Base-by-base conservation (phyloP, 2,888 invertebrate species). In the Brachyptera putata region DNA sequence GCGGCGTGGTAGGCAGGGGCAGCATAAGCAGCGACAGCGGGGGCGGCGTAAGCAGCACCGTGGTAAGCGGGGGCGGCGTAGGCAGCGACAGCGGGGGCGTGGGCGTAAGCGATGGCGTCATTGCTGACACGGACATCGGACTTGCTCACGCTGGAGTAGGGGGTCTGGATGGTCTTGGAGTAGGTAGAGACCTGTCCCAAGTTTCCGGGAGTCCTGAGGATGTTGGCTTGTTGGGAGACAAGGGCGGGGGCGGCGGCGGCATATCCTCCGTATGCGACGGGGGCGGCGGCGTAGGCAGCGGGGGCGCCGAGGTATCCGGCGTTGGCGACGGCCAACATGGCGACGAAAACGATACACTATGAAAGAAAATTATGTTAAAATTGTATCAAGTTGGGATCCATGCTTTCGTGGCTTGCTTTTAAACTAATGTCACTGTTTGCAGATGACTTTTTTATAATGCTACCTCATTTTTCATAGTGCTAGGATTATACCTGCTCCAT, bases 201-300 rank as follows among this genome's bases (percentile, higher is more conserved):
- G 64, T 65, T 65, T 25, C 66, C 66, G 63, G 60, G 61, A 59
- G 61, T 65, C 60, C 66, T 65, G 60, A 65, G 65, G 65, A 62
- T 66, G 65, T 66, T 65, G 58, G 61, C 58, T 41, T 58, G 53
- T 57, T 64, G 64, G 59, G 64, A 62, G 63, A 62, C 62, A 61
- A 66, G 64, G 61, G 66, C 60, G 58, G 66, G 64, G 63, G 64
- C 58, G 58, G 65, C 62, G 46, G 73, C 69, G 61, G 73, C 71
- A 3, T 14, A 76, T 37, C 36, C 79, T 11, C 81, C 80, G 67
- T 82, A 83, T n/a, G 48, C 58, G 56, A 36, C 48, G 53, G 48
- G 36, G 60, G 59, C 63, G 26, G 57, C 60, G 55, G 57, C 16
- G 56, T 24, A 68, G 69, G 48, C 70, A 11, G 48, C 59, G 48